Conservation (phyloP, 2,888 invertebrate genomes). For the Pseudanteris insignis region DNA sequence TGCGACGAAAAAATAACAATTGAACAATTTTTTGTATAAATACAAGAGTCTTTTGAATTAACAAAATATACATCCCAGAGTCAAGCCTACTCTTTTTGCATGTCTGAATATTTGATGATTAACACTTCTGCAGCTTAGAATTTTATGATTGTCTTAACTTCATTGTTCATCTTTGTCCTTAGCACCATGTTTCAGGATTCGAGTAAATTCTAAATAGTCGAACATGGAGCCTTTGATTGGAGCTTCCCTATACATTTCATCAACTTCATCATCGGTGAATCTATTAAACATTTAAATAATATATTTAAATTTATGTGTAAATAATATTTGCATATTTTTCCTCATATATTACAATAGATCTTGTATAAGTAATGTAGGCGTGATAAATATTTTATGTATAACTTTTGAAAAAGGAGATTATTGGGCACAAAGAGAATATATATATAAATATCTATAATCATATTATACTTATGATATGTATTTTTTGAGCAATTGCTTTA, state of each 20-base stretch:
- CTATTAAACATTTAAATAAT: constrained; percentile 40
- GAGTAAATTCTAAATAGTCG: constrained; percentile 98
- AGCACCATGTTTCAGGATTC: constrained; percentile 98
- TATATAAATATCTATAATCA: too few relatives aligned
- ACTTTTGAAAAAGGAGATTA: too few relatives aligned
- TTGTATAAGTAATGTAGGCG: too few relatives aligned
- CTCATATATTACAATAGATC: too few relatives aligned
- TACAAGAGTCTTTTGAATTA: constrained; percentile 11
- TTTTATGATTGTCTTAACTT: constrained; percentile 34
- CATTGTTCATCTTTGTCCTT: constrained; percentile 97
- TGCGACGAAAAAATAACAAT: too few relatives aligned
- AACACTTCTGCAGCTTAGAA: background rate
- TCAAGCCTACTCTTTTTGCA: constrained; percentile 7
- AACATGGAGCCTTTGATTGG: constrained; percentile 95
- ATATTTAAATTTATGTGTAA: too few relatives aligned
- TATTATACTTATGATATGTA: too few relatives aligned
- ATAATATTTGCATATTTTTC: too few relatives aligned
- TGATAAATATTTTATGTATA: too few relatives aligned
- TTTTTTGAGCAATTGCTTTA: too few relatives aligned
- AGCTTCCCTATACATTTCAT: constrained; percentile 98
- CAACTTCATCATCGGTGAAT: constrained; percentile 96
- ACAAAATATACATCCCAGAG: constrained; percentile 22
- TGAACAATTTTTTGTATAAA: constrained; percentile 15
- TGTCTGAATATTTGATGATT: constrained; percentile 13
- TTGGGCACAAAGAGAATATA: too few relatives aligned